phyloP scores from a whole-genome alignment of 2,888 invertebrate genomes.

The Drosophila formosana region DNA sequence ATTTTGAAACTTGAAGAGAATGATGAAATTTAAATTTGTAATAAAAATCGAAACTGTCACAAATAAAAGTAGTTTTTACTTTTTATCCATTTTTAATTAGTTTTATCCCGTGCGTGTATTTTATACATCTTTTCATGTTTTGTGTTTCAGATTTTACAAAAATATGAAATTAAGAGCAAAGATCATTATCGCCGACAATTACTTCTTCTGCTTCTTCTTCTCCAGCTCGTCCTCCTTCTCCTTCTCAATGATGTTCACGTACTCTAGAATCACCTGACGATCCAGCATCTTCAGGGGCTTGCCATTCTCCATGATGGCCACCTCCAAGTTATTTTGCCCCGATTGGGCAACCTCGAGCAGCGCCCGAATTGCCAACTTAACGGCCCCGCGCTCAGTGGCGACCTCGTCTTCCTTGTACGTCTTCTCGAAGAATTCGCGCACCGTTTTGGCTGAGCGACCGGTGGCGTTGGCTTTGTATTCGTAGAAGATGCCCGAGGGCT shows the following conservation, averaged over 20 bases:
- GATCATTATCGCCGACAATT: conserved; percentile 28
- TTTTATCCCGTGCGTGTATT: conserved; percentile 51
- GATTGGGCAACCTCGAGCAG: conserved; percentile 99
- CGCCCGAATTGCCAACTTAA: conserved; percentile 98
- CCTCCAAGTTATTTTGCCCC: conserved; percentile 99
- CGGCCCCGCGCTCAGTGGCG: conserved; percentile 91
- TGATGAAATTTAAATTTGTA: too few species aligned
- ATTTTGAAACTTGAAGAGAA: too few species aligned
- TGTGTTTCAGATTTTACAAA: conserved; percentile 42
- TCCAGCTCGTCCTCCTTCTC: conserved; percentile 99
- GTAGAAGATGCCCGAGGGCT: conserved; percentile 99
- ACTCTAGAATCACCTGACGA: conserved; percentile 95
- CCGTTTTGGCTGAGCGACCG: conserved; percentile 98
- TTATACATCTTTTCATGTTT: conserved; percentile 58
- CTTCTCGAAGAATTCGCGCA: conserved; percentile 98
- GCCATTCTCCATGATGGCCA: conserved; percentile 96
- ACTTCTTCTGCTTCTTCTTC: conserved; percentile 94
- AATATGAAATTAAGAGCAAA: conserved; percentile 33
- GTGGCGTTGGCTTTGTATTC: conserved; percentile 99
- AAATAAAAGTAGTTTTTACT: neutral
- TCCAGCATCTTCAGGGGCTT: conserved; percentile 94
- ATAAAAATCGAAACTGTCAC: too few species aligned
- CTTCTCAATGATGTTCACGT: conserved; percentile 97
- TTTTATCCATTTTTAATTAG: conserved; percentile 2
- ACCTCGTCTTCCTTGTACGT: conserved; percentile 96